These are phyloP conservation scores for Catharus fuscescens DNA, from an alignment of 2,113 vertebrate species.

Conservation along the genomic window DNA sequence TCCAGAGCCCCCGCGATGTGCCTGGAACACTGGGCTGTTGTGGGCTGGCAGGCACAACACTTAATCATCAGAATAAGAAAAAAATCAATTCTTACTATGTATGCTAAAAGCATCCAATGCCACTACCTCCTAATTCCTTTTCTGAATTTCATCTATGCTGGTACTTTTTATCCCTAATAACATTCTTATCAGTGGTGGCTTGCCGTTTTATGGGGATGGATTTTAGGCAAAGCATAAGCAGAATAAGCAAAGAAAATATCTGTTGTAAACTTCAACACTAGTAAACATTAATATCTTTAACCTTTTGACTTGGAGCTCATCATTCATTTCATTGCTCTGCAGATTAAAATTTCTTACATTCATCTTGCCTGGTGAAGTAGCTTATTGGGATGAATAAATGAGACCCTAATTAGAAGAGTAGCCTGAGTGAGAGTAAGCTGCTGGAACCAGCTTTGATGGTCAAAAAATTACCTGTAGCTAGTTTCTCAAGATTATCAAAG, in stretches of 20 bases:
- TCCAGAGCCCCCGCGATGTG: background rate
- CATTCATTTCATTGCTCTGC: background rate
- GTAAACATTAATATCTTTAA: constrained; percentile 3
- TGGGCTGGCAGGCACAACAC: background rate
- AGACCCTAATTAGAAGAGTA: constrained; percentile 26
- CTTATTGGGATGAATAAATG: constrained; percentile 5
- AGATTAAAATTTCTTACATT: constrained; percentile 16
- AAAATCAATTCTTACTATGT: background rate
- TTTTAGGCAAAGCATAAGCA: background rate
- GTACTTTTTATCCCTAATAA: background rate
- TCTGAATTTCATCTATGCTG: background rate
- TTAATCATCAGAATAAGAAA: background rate
- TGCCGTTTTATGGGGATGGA: background rate
- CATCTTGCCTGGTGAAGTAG: background rate
- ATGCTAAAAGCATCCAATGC: background rate
- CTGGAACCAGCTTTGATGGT: constrained; percentile 42
- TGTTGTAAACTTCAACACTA: background rate
- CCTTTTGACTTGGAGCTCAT: background rate
- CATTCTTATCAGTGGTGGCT: background rate
- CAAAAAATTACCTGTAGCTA: constrained; percentile 40
- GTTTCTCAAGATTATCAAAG: constrained; percentile 41
- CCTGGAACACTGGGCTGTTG: background rate
- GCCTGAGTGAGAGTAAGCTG: constrained; percentile 13
- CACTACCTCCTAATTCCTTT: background rate
- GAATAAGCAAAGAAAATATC: background rate